Evolutionary conservation across 2,113 vertebrate species (phyloP), one percentile per base, ranked within the genome.

Genomic region (Tragulus kanchil): DNA sequence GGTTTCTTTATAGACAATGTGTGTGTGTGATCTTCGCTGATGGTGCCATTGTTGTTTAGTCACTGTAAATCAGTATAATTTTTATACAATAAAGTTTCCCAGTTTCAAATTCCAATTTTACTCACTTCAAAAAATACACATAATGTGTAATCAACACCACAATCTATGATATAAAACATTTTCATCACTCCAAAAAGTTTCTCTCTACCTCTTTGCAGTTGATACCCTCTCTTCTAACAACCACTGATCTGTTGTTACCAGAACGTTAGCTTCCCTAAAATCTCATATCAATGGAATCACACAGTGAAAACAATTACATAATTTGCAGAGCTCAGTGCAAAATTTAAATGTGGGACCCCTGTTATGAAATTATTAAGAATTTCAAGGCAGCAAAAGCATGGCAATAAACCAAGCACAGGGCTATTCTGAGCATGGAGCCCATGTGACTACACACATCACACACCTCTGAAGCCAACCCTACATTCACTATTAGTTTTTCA

Each of bases 161-260:
- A 9, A 58, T 56, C 45, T 92, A 50, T 28, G 69, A 84, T 31
- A 56, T 88, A 56, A 96, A 91, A 94, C 52, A 42, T 65, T 89
- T 62, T 67, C 64, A 73, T 9, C 10, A 17, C 58, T 58, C 23
- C 36, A 87, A 28, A 64, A 75, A 31, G 48, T 58, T 65, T 62
- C 10, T 62, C 65, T 56, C 62, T 71, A 28, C n/a, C 11, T 89
- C 71, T 58, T 58, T 56, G 52, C 36, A 50, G 16, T 67, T 54
- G 42, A 10, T 89, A 36, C 17, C 64, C 17, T 89, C 25, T 75
- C 19, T 48, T 26, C 65, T 88, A 82, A 86, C 45, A 86, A 78
- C 9, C 25, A 82, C n/a, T 50, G 26, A 36, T 25, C 58, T 87
- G 21, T 61, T 50, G 6, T 71, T 23, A 62, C 16, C 56, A 93